Evolutionary conservation across 2,797 vertebrate genomes (phyloP).

Genomic region (Molossus molossus): DNA sequence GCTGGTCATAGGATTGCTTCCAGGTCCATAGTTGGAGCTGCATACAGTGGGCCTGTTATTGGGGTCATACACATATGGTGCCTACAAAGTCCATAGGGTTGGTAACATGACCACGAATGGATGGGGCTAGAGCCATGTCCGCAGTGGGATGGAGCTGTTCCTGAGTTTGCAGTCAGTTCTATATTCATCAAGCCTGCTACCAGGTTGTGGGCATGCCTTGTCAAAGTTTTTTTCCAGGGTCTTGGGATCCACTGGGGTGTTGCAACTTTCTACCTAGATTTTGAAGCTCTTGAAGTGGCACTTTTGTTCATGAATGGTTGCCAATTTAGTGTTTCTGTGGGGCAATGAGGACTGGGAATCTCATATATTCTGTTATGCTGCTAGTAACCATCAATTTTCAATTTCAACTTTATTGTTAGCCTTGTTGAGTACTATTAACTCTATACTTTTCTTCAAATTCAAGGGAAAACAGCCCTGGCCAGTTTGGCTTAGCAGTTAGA

Average conservation of each 20-base stretch:
- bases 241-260: background rate
- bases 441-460: background rate
- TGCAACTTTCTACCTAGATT: background rate
- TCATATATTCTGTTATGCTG: background rate
- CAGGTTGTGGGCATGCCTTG: background rate
- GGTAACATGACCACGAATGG: background rate
- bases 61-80: background rate
- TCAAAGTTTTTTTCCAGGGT: background rate
- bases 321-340: background rate
- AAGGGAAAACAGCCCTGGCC: background rate
- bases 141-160: background rate
- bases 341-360: background rate
- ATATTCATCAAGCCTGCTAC: background rate
- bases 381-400: background rate
- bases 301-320: background rate
- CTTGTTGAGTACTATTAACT: conserved; percentile 8
- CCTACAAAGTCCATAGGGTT: background rate
- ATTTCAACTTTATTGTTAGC: background rate
- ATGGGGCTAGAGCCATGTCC: background rate
- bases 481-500: too few species aligned
- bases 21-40: background rate
- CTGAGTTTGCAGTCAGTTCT: background rate
- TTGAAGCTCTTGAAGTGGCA: background rate
- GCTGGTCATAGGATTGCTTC: background rate
- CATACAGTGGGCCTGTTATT: background rate